Evolutionary conservation across 2,797 vertebrate species (phyloP).

Genomic region (Prionace glauca): DNA sequence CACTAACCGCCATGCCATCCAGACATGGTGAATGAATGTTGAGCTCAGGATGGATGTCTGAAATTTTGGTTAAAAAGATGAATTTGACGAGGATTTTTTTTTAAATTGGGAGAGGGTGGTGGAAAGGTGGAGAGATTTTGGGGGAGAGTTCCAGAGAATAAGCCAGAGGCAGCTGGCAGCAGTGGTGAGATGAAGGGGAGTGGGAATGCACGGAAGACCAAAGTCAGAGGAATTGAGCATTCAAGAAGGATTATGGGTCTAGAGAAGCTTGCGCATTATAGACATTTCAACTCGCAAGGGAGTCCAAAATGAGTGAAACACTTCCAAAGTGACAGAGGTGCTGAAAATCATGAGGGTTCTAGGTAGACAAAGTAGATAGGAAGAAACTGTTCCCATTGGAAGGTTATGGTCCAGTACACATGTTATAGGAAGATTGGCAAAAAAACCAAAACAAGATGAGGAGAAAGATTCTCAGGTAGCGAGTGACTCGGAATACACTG

Average conservation of each 20-base stretch:
- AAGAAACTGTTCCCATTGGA: too few species aligned
- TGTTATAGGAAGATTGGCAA: too few species aligned
- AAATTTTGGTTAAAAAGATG: neutral
- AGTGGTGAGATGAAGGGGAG: neutral
- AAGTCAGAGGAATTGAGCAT: neutral
- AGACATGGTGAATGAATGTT: neutral
- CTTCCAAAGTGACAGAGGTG: neutral
- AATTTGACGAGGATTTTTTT: neutral
- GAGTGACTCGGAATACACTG: neutral
- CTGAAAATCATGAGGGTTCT: neutral
- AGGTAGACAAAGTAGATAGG: neutral
- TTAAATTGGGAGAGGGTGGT: neutral
- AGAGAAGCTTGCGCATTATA: neutral
- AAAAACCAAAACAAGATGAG: too few species aligned
- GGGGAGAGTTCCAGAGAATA: neutral
- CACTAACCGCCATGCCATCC: too few species aligned
- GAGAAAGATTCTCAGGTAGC: neutral
- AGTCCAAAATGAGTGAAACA: neutral
- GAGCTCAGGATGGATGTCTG: neutral
- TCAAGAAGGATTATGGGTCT: neutral
- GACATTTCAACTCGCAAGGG: too few species aligned
- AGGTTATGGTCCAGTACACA: too few species aligned
- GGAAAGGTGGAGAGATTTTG: neutral
- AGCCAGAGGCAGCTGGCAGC: neutral
- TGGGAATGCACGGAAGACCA: neutral